phyloP scores from a whole-genome alignment of 2,113 vertebrate species.

The Nanorana parkeri region DNA sequence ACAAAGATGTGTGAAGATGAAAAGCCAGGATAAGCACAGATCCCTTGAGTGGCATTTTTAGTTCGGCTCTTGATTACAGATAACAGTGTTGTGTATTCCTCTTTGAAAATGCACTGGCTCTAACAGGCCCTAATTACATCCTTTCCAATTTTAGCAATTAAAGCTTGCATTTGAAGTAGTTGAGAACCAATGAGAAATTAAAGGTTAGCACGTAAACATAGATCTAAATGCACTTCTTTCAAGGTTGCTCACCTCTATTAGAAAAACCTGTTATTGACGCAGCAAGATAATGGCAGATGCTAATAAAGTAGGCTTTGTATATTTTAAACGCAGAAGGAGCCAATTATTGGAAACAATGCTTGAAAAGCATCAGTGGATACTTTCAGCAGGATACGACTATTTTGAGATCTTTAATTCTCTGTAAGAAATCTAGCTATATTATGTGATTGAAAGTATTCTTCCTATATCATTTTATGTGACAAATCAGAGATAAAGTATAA shows the following conservation, averaged over 20 bases:
- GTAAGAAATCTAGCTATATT: neutral
- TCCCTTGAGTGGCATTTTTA: slow-evolving; percentile 69
- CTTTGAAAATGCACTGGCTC: slow-evolving; percentile 60
- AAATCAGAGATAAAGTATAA: neutral
- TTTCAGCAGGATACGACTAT: neutral
- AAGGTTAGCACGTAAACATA: slow-evolving; percentile 59
- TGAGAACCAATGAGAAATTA: slow-evolving; percentile 69
- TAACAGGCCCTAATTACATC: slow-evolving; percentile 67
- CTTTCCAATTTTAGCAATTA: slow-evolving; percentile 65
- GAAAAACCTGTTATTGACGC: slow-evolving; percentile 56
- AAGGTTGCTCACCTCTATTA: slow-evolving; percentile 54
- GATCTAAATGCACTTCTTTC: slow-evolving; percentile 60
- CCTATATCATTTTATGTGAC: neutral
- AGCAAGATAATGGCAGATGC: slow-evolving; percentile 60
- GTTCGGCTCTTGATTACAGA: slow-evolving; percentile 70
- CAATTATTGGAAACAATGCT: slow-evolving; percentile 60
- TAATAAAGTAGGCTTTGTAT: slow-evolving; percentile 58
- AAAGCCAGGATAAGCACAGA: slow-evolving; percentile 66
- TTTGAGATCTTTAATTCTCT: neutral
- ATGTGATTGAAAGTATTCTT: neutral
- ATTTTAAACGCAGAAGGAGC: slow-evolving; percentile 62
- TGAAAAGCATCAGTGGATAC: slow-evolving; percentile 55
- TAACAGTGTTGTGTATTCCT: slow-evolving; percentile 68
- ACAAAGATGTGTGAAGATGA: slow-evolving; percentile 64
- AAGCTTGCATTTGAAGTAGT: slow-evolving; percentile 65